A percentile compares a stretch with the other conserved stretches of the same genome.
Conservation (phyloP, 2,797 vertebrate species). For the Sebastes iracundus region DNA sequence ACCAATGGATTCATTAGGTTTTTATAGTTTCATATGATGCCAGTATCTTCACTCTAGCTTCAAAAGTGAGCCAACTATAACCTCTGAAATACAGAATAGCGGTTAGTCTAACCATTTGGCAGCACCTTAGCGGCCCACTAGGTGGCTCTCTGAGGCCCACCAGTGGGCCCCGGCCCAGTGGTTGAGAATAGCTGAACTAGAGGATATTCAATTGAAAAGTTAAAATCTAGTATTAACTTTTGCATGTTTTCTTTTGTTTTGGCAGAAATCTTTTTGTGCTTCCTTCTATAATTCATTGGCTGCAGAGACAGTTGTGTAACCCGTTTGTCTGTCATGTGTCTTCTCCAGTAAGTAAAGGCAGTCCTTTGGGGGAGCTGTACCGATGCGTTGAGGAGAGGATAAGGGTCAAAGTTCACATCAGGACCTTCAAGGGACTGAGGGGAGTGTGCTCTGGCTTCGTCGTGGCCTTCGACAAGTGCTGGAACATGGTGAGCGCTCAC, state of each 20-base stretch:
- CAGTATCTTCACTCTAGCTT: no score
- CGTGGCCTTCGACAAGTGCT: slow-evolving; percentile 98
- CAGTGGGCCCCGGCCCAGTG: no score
- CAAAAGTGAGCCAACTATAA: no score
- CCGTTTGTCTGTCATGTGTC: slow-evolving; percentile 5
- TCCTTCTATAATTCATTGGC: background rate
- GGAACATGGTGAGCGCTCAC: slow-evolving; percentile 92
- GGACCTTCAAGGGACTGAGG: slow-evolving; percentile 96
- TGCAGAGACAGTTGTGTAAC: background rate
- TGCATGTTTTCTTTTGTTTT: background rate
- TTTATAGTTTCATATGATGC: no score
- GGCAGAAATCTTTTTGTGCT: background rate
- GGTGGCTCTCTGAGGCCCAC: no score
- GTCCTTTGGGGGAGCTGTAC: slow-evolving; percentile 93
- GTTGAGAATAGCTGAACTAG: no score
- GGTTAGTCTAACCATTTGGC: no score
- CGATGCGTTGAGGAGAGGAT: slow-evolving; percentile 92
- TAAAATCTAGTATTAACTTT: background rate
- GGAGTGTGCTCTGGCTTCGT: slow-evolving; percentile 96
- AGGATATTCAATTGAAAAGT: background rate
- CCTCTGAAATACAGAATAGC: no score
- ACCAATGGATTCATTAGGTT: no score
- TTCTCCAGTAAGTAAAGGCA: slow-evolving; percentile 89
- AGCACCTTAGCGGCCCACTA: no score
- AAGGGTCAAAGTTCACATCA: slow-evolving; percentile 93